Percentiles rank a stretch among this genome's conserved stretches.
phyloP scores from a whole-genome alignment of 2,797 vertebrate genomes.

The Alcedo atthis region DNA sequence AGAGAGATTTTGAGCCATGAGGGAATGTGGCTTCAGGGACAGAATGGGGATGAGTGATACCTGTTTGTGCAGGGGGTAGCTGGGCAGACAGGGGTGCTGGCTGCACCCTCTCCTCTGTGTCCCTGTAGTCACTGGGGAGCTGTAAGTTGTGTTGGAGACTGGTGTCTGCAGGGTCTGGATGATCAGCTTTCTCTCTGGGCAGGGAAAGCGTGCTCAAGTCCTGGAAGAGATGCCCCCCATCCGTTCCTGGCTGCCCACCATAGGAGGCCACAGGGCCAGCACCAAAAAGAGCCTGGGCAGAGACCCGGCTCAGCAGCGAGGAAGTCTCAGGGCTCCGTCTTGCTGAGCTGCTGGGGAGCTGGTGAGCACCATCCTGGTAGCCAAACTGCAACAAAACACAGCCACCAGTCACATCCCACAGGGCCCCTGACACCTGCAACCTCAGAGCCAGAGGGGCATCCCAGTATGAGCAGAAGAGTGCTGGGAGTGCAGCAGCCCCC shows the following conservation, averaged over 20 bases:
- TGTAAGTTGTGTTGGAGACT: slow-evolving; percentile 59
- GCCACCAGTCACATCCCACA: neutral
- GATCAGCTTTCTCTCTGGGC: slow-evolving; percentile 74
- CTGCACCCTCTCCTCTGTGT: slow-evolving; percentile 56
- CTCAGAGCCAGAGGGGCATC: neutral
- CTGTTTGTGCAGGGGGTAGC: slow-evolving; percentile 23
- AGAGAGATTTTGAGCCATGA: accelerated
- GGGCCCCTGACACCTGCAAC: neutral
- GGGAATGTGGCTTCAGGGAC: neutral
- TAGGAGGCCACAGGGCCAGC: slow-evolving; percentile 70
- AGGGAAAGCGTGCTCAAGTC: slow-evolving; percentile 86
- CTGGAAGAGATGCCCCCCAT: slow-evolving; percentile 84
- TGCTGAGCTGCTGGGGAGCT: neutral
- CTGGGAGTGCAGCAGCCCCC: neutral
- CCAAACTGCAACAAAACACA: slow-evolving; percentile 80
- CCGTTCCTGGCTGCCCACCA: slow-evolving; percentile 65
- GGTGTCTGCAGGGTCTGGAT: slow-evolving; percentile 67
- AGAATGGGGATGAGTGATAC: neutral
- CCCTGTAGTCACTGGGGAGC: slow-evolving; percentile 39
- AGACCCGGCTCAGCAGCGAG: slow-evolving; percentile 55
- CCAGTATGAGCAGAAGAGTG: neutral
- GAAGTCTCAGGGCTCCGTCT: slow-evolving; percentile 46
- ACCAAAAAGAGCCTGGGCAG: slow-evolving; percentile 65
- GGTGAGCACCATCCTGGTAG: slow-evolving; percentile 81
- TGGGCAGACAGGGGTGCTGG: neutral